These are phyloP conservation scores for Plebejus anna DNA, from an alignment of 2,888 invertebrate genomes.

Conservation along the genomic window DNA sequence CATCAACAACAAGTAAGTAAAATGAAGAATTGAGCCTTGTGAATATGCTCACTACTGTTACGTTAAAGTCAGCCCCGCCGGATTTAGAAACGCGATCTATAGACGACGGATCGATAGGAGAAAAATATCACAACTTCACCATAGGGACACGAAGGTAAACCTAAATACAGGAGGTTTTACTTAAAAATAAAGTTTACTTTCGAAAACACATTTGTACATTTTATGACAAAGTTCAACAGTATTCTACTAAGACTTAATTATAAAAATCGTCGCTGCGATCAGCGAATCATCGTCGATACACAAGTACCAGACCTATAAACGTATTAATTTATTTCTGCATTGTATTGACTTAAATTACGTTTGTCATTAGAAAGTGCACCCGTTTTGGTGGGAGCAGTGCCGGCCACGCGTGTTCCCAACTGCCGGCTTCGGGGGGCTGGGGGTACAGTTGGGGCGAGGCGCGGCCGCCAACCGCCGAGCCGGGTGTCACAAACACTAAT, in stretches of 20 bases:
- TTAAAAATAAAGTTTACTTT: constrained; percentile 75
- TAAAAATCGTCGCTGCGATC: constrained; percentile 54
- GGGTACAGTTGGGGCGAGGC: constrained; percentile 70
- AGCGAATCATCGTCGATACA: constrained; percentile 65
- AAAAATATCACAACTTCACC: constrained; percentile 79
- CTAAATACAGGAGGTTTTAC: constrained; percentile 74
- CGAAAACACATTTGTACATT: constrained; percentile 79
- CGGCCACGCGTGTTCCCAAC: constrained; percentile 76
- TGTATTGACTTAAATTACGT: constrained; percentile 75
- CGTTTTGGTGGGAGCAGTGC: constrained; percentile 72
- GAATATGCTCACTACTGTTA: constrained; percentile 59
- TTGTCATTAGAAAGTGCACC: constrained; percentile 78
- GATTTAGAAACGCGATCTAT: constrained; percentile 39
- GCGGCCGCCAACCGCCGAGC: constrained; percentile 69
- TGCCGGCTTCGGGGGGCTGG: constrained; percentile 43
- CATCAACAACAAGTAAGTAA: constrained; percentile 60
- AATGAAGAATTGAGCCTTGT: constrained; percentile 73
- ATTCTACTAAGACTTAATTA: constrained; percentile 76
- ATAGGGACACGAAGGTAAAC: constrained; percentile 68
- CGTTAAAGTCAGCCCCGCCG: constrained; percentile 54
- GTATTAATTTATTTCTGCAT: constrained; percentile 71
- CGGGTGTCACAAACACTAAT: constrained; percentile 75
- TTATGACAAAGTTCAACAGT: constrained; percentile 78
- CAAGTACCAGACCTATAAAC: constrained; percentile 70
- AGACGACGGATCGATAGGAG: constrained; percentile 41